A percentile compares a stretch with the other conserved stretches of the same genome.
Evolutionary conservation across 2,797 vertebrate genomes (phyloP).

Genomic region (Lagorchestes hirsutus): DNA sequence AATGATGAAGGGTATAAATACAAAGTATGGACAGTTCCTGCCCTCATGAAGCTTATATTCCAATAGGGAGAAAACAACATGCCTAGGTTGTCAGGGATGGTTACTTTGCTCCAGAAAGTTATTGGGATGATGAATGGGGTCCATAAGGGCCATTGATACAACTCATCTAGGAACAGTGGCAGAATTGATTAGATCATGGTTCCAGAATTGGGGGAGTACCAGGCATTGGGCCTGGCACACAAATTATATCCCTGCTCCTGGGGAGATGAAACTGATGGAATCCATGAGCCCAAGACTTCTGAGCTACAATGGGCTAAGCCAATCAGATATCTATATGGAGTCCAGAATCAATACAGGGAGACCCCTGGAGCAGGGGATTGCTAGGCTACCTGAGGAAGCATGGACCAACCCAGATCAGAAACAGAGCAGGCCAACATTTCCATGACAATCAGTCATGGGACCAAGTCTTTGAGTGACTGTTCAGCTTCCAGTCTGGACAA

Average conservation of each 20-base stretch:
- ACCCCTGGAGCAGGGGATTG: background rate
- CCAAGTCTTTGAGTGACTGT: background rate
- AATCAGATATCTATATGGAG: background rate
- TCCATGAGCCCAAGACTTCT: background rate
- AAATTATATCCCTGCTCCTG: background rate
- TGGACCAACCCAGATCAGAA: background rate
- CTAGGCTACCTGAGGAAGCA: background rate
- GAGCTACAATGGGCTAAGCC: background rate
- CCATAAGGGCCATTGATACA: background rate
- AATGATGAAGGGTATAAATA: background rate
- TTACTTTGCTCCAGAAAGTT: background rate
- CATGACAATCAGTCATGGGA: background rate
- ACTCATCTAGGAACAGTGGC: background rate
- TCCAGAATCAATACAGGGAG: background rate
- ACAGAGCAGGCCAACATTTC: background rate
- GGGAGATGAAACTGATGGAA: background rate
- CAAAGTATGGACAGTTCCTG: background rate
- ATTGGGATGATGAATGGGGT: background rate
- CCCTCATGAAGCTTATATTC: background rate
- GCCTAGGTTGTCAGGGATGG: background rate
- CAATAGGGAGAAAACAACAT: background rate
- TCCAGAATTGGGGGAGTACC: background rate
- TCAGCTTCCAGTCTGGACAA: background rate
- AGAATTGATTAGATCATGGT: background rate
- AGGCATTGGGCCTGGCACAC: background rate